These are phyloP conservation scores for Tragulus kanchil DNA, from an alignment of 2,113 vertebrate genomes.

Conservation along the genomic window DNA sequence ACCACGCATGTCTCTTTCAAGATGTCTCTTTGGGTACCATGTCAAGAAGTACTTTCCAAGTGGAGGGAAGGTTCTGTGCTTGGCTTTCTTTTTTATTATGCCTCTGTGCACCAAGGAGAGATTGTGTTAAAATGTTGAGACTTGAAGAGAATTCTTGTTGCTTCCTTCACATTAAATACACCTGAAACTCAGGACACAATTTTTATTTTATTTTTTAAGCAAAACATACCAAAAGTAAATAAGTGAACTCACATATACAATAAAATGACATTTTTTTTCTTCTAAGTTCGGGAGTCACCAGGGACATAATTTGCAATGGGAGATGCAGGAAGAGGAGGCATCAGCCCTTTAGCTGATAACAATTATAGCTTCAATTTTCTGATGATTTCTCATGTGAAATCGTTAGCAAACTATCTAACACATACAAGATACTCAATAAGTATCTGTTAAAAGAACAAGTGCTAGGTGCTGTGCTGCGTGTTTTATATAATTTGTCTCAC, in stretches of 20 bases:
- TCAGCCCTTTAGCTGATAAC: conserved; percentile 6
- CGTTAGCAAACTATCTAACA: neutral
- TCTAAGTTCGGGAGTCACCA: conserved; percentile 37
- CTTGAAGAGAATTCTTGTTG: conserved; percentile 49
- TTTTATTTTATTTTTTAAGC: conserved; percentile 26
- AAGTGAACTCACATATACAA: neutral
- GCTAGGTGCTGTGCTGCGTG: neutral
- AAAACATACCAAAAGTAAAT: conserved; percentile 45
- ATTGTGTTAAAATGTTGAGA: neutral
- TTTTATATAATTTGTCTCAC: neutral
- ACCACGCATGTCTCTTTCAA: conserved; percentile 76
- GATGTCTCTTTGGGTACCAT: conserved; percentile 52
- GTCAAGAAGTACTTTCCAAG: conserved; percentile 48
- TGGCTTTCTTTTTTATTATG: neutral
- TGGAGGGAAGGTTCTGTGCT: neutral
- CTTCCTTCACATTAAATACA: conserved; percentile 47
- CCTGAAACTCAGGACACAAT: conserved; percentile 10
- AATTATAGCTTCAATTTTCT: conserved; percentile 55
- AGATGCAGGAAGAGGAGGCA: neutral
- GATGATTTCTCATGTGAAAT: conserved; percentile 35
- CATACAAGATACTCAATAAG: neutral
- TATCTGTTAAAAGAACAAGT: neutral
- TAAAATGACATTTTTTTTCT: conserved; percentile 38
- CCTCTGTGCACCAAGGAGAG: neutral
- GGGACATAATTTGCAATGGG: neutral